Evolutionary conservation across 2,888 invertebrate species (phyloP), one percentile per base, ranked within the genome.

Genomic region (Steinernema hermaphroditum): DNA sequence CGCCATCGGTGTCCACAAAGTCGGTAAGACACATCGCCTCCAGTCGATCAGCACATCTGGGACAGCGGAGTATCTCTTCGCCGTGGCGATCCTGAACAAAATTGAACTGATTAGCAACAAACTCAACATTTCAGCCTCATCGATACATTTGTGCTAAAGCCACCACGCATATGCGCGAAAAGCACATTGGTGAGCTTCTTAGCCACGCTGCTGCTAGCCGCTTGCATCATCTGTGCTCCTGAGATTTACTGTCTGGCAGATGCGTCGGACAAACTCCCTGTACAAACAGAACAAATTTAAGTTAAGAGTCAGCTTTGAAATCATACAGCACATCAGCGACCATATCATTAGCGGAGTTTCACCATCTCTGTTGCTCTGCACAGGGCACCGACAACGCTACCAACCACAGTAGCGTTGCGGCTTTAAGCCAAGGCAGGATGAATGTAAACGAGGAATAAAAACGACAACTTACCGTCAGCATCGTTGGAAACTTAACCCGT

Each of bases 261-360:
- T 62, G 32, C 62, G 29, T 62, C 62, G 62, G 62, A 34, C 34
- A 62, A 29, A 62, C 14, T 29, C 29, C 62, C 62, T 62, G 62
- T 62, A 62, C 62, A 62, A 62, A 27, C 22, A 32, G 19, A 62
- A 14, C 16, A 19, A 62, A 62, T 27, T 62, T n/a, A 29, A 62
- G 19, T 16, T 24, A 27, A 29, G 32, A 29, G 34, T 62, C 32
- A 62, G 16, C 32, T 62, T 50, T 4, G 32, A 62, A 62, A 34
- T 32, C 62, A 62, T 62, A 62, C 62, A 62, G 62, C 62, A 62
- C 62, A 62, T 62, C 62, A 62, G 62, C 62, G 62, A 62, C 62
- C 62, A 62, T 29, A 16, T 22, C 29, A 8, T 2, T 27, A 22
- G 27, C 24, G 24, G 6, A 27, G 12, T 54, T 54, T 54, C 54